These are phyloP conservation scores for Geotrupes spiniger DNA, from an alignment of 2,888 invertebrate genomes.

Conservation along the genomic window DNA sequence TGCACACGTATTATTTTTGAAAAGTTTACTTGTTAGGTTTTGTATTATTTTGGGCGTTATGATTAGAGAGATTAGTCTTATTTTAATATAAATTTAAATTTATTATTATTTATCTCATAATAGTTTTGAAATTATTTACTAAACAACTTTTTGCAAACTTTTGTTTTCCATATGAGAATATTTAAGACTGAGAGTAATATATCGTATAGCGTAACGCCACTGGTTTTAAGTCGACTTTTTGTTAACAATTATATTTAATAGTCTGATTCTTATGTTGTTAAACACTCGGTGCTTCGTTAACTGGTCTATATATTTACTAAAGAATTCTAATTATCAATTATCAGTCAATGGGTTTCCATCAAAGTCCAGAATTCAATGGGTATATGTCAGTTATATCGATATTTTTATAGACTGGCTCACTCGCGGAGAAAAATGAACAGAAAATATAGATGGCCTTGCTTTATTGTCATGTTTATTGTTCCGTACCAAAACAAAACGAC, in stretches of 20 bases:
- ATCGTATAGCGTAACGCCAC: background rate
- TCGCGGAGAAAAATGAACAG: constrained; percentile 33
- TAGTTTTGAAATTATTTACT: no score
- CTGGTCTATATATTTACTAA: constrained; percentile 32
- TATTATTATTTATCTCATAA: no score
- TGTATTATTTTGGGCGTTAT: no score
- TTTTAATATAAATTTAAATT: no score
- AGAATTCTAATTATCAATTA: constrained; percentile 40
- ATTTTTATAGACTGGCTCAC: constrained; percentile 36
- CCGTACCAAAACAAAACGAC: constrained; percentile 19
- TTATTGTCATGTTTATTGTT: constrained; percentile 40
- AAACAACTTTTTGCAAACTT: no score
- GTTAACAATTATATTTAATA: constrained; percentile 36
- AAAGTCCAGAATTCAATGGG: constrained; percentile 36
- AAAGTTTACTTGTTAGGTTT: no score
- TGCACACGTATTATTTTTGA: no score
- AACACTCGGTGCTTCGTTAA: constrained; percentile 30
- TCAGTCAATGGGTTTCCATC: constrained; percentile 36
- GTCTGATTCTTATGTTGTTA: constrained; percentile 29
- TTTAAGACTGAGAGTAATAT: no score
- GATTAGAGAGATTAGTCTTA: no score
- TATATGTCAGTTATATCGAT: constrained; percentile 35
- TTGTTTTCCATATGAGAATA: no score
- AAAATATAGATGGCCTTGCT: constrained; percentile 43
- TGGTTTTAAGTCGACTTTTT: constrained; percentile 22